Base-by-base conservation (phyloP, 2,888 invertebrate species). In the Sinopyrophorus schimmeli region DNA sequence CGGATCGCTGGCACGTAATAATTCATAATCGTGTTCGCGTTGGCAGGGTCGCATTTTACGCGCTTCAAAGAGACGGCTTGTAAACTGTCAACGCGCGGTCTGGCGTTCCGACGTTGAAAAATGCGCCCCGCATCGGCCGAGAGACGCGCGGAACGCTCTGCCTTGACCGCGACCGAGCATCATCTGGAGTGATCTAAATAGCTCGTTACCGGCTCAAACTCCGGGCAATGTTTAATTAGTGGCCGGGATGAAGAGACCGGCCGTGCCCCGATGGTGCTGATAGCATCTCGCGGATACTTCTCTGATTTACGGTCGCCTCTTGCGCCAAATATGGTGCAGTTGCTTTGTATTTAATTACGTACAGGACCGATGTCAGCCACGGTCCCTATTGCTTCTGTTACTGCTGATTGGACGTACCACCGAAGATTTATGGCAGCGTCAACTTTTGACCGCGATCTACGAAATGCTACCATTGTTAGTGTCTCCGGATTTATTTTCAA, bases 231-330 rank as follows among this genome's bases (percentile, higher is more conserved):
- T 47, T 52, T 52, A 52, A 52, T 52, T 52, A 52, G 52, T 52
- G 52, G 52, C 43, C 47, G 26, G 47, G 41, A 51, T 46, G 43
- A 49, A 43, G 49, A 43, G 49, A 32, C 43, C 41, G 52, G 35
- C 47, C 52, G 47, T 52, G 47, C 44, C 47, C 46, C 40, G 46
- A 42, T 52, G 47, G 41, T 42, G 42, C 34, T 35, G 59, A 59
- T 59, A 59, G 47, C 53, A 59, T 59, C 59, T 59, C 59, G 55
- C 57, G 59, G 58, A 58, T 56, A 52, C 56, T 58, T 58, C 52
- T 34, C 52, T 52, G 52, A 52, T 52, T 52, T 52, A 52, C 47
- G 52, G 47, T 30, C 43, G 42, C 51, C 41, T 47, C 47, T 47
- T 47, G 47, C 51, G 42, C 52, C 47, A 43, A 52, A 52, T 52